Base-by-base conservation (phyloP, 2,888 invertebrate species). In the Dicyrtoma fusca region DNA sequence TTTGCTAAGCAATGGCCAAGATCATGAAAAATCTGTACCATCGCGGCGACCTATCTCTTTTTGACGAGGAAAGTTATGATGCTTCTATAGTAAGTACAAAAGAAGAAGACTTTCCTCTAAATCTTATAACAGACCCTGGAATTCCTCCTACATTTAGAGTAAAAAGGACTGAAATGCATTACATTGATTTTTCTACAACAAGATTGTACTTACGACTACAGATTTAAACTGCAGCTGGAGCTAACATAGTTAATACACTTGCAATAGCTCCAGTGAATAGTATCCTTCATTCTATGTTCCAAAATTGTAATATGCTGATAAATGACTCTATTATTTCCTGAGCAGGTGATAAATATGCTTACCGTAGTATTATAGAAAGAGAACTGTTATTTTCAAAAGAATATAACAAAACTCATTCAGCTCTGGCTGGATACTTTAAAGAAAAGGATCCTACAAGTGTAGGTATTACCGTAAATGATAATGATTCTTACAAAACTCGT, bases 91-190 rank as follows among this genome's bases (percentile, higher is more conserved):
- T 25, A 0, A 64, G 63, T 3, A 62, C 65, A 1, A 6, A 11
- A 6, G 45, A 3, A 1, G 13, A 45, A 1, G 73, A 65, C 44
- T 69, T 74, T 45, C 21, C 62, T 10, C 65, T 74, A 13, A 63
- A 21, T 0, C n/a, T 69, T 8, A 13, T 73, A 1, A 51, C 51
- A 10, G 63, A 65, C 13, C 44, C 62, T 11, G 1, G 14, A 1
- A 55, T 65, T 17, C 75, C 77, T n/a, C 19, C 74, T 1, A 53
- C 57, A n/a, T 77, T 77, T 53, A 25, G 42, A 25, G 53, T 75
- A 1, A 71, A 26, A 11, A 61, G 72, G 11, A 74, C 62, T 47
- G 76, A 77, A 26, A 57, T 25, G 5, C 76, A 75, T 17, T 75
- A 74, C 49, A 44, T 77, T 3, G 74, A 73, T 21, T 5, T 71